Evolutionary conservation across 2,888 invertebrate genomes (phyloP), one percentile per base, ranked within the genome.

Genomic region (Adelognathus sp.): DNA sequence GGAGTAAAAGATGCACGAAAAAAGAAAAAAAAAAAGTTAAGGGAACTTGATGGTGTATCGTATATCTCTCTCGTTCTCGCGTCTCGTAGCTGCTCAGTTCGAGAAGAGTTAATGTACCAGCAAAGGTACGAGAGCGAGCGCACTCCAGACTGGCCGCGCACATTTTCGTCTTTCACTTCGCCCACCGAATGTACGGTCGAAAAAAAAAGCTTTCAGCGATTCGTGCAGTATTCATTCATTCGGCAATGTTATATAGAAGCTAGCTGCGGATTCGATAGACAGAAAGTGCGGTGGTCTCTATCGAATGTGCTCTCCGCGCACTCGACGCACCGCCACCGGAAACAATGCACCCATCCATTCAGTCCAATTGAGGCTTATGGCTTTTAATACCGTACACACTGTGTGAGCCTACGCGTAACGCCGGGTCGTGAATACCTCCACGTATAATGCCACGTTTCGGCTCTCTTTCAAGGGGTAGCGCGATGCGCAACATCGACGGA

Each of bases 201-300:
- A 83, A 82, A 85, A 82, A 84, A 76, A 74, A 76, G 85, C 84
- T 85, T 86, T 86, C 79, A 82, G 82, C 84, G 78, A 83, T 81
- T 82, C 81, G 80, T 66, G 66, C 61, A 33, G 52, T 77, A 73
- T 80, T 76, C 80, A 85, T 86, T 86, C 82, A 82, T 72, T 72
- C 76, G 79, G 66, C 69, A 36, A 41, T n/a, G n/a, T n/a, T n/a
- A n/a, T n/a, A n/a, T n/a, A 18, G 29, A 11, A 29, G 41, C 14
- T 9, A 21, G 16, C 16, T 18, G 56, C 16, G 18, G 52, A 29
- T 16, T 64, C 64, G 46, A 52, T 54, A 75, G 63, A 61, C 67
- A 52, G 67, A 41, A 60, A 63, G 61, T 56, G 72, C 31, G 44
- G 70, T 39, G 60, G 60, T 61, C 60, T 60, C 60, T n/a, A 52